Evolutionary conservation across 2,888 invertebrate species (phyloP).

Genomic region (Apocheima hispidaria): DNA sequence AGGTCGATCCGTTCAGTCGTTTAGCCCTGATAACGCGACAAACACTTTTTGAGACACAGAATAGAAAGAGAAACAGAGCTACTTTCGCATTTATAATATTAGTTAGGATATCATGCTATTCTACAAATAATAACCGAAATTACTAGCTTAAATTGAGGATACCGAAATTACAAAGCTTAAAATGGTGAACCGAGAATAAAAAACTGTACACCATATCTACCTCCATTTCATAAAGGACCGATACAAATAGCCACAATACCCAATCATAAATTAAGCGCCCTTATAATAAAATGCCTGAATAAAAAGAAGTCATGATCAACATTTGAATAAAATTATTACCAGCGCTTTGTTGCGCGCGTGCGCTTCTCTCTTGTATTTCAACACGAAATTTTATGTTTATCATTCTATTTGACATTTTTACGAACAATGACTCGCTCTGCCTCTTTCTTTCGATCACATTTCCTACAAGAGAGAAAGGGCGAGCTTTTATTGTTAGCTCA

Average conservation of each 20-base stretch:
- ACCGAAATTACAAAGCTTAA: conserved; percentile 38
- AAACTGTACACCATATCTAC: conserved; percentile 4
- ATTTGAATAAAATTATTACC: conserved; percentile 77
- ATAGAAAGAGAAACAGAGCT: too few species aligned
- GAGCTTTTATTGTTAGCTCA: conserved; percentile 65
- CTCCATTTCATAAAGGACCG: conserved; percentile 40
- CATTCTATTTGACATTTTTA: conserved; percentile 84
- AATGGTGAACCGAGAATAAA: conserved; percentile 43
- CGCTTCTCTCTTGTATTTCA: conserved; percentile 70
- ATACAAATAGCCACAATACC: conserved; percentile 55
- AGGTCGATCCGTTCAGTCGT: too few species aligned
- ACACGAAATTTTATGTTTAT: conserved; percentile 83
- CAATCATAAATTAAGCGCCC: conserved; percentile 59
- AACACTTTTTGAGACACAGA: too few species aligned
- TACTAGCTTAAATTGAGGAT: neutral
- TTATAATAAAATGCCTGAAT: conserved; percentile 59
- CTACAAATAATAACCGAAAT: neutral
- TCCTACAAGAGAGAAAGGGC: conserved; percentile 59
- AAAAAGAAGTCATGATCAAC: conserved; percentile 62
- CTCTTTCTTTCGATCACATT: conserved; percentile 60
- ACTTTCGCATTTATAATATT: too few species aligned
- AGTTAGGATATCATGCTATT: too few species aligned
- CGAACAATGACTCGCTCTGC: conserved; percentile 72
- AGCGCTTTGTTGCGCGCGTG: conserved; percentile 69
- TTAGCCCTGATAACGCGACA: too few species aligned